phyloP scores from a whole-genome alignment of 2,797 vertebrate species.

The Denticeps clupeoides region DNA sequence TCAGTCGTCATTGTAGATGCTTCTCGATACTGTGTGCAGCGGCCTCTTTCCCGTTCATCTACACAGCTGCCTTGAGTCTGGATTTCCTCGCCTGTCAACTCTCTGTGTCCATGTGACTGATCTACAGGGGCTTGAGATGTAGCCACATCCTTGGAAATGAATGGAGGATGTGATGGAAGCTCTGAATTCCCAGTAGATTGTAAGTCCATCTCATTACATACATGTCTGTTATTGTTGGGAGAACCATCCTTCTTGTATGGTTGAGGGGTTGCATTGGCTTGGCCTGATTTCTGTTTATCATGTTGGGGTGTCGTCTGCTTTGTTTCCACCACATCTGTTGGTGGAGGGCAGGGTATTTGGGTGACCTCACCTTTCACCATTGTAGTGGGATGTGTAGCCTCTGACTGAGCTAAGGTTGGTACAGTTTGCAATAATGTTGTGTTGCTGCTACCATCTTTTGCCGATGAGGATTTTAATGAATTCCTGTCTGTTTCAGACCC shows the following conservation, averaged over 20 bases:
- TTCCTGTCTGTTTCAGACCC: conserved; percentile 17
- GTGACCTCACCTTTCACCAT: too few relatives aligned
- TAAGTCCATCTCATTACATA: conserved; percentile 28
- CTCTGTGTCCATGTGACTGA: conserved; percentile 3
- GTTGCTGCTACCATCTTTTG: conserved; percentile 27
- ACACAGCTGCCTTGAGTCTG: conserved; percentile 9
- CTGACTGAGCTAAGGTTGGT: too few relatives aligned
- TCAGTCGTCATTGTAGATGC: conserved; percentile 79
- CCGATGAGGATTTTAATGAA: conserved; percentile 20
- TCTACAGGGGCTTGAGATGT: conserved; percentile 23
- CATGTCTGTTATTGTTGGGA: too few relatives aligned
- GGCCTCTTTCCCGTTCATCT: conserved; percentile 19
- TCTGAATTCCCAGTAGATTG: conserved; percentile 23
- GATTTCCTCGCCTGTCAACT: conserved; percentile 13
- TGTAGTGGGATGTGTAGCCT: too few relatives aligned
- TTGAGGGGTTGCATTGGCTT: conserved; percentile 2
- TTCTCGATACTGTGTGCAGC: conserved; percentile 63
- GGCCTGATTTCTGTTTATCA: too few relatives aligned
- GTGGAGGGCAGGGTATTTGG: too few relatives aligned
- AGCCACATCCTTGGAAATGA: neutral
- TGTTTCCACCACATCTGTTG: too few relatives aligned
- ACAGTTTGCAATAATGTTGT: conserved; percentile 3
- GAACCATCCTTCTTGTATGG: too few relatives aligned
- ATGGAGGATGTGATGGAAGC: conserved; percentile 16
- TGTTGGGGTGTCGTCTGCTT: too few relatives aligned